Conservation (phyloP, 2,888 invertebrate genomes). For the Pyrgus malvae region DNA sequence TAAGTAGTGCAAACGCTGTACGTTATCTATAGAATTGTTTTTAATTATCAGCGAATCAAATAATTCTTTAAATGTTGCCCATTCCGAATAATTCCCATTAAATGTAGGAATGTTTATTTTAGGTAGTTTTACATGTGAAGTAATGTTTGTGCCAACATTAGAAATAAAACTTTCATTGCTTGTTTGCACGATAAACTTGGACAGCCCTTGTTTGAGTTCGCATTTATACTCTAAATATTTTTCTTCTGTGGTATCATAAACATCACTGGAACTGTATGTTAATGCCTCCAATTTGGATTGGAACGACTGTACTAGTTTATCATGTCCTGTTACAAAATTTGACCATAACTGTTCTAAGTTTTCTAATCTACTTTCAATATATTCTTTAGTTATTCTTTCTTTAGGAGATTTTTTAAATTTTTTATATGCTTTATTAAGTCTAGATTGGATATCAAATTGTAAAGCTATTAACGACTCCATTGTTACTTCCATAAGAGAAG, state of each 20-base stretch:
- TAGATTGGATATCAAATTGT: neutral
- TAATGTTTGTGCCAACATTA: too few relatives aligned
- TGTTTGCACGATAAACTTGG: neutral
- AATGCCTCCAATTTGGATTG: neutral
- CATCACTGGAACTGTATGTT: neutral
- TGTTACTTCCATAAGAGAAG: neutral
- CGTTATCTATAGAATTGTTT: neutral
- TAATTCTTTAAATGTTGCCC: conserved; percentile 27
- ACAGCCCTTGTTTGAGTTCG: neutral
- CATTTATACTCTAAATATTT: neutral
- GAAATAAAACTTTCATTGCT: too few relatives aligned
- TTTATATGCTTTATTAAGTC: neutral
- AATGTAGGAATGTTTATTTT: conserved; percentile 28
- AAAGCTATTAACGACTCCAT: conserved; percentile 1
- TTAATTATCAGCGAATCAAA: conserved; percentile 26
- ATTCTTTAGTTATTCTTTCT: neutral
- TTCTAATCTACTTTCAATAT: neutral
- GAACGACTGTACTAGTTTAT: neutral
- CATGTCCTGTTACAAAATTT: neutral
- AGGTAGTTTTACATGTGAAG: neutral
- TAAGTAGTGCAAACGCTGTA: neutral
- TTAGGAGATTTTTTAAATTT: conserved; percentile 5
- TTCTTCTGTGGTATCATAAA: neutral
- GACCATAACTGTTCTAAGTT: neutral
- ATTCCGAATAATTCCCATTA: conserved; percentile 27